phyloP scores from a whole-genome alignment of 2,113 vertebrate genomes.

The Sialia sialis region DNA sequence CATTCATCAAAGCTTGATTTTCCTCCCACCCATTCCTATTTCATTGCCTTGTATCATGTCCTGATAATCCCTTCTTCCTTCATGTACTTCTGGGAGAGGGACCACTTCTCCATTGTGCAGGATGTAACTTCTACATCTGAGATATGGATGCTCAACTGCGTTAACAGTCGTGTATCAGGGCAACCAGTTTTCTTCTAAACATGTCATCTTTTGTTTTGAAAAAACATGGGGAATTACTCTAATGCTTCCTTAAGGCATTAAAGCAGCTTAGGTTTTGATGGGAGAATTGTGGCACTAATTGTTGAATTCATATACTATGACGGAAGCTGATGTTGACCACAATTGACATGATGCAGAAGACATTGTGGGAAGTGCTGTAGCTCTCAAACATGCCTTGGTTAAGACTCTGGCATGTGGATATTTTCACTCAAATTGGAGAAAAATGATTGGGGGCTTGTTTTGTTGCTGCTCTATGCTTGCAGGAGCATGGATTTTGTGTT shows the following conservation, averaged over 20 bases:
- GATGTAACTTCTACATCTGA: not conserved
- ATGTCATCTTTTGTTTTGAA: not conserved
- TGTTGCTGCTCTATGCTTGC: not conserved
- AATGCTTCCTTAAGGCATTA: not conserved
- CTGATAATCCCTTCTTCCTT: not conserved
- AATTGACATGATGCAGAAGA: not conserved
- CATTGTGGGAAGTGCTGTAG: not conserved
- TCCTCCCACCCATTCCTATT: not conserved
- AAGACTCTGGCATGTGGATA: not conserved
- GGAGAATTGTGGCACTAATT: not conserved
- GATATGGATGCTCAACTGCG: not conserved
- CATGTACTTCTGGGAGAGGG: not conserved
- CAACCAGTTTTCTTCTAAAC: not conserved
- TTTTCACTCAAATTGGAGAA: not conserved
- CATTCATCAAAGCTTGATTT: not conserved
- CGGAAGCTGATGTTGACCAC: not conserved
- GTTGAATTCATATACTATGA: fast-evolving
- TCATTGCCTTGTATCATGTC: not conserved
- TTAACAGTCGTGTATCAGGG: not conserved
- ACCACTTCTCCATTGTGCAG: not conserved
- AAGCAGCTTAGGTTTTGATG: not conserved
- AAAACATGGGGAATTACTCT: not conserved
- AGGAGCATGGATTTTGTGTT: not conserved
- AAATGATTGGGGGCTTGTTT: not conserved
- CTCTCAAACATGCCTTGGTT: not conserved